These are phyloP conservation scores for Drosophila virilis DNA, from an alignment of 1,140 invertebrate genomes.

Conservation along the genomic window DNA sequence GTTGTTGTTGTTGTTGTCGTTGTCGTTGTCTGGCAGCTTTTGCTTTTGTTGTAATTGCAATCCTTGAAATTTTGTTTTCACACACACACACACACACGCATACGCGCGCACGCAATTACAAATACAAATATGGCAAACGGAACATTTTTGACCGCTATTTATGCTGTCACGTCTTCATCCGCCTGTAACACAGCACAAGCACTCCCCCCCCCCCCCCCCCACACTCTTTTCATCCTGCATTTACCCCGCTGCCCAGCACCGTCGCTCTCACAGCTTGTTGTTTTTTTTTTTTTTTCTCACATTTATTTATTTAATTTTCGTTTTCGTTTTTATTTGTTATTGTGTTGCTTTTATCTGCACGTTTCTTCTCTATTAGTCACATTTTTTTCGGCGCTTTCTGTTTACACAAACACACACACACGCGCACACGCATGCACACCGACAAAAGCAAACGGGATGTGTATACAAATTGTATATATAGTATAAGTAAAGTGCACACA, in stretches of 20 bases:
- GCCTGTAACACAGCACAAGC: neutral
- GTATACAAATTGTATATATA: conserved; percentile 10
- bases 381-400: conserved; percentile 27
- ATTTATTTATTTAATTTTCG: conserved; percentile 59
- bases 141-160: conserved; percentile 48
- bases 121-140: conserved; percentile 41
- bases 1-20: conserved; percentile 31
- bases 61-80: conserved; percentile 65
- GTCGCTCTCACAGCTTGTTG: neutral
- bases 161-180: conserved; percentile 36
- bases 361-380: conserved; percentile 51
- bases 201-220: neutral
- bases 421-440: neutral
- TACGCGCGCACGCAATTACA: conserved; percentile 37
- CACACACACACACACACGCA: conserved; percentile 31
- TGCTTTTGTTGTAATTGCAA: conserved; percentile 70
- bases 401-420: conserved; percentile 25
- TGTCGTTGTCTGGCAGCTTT: conserved; percentile 41
- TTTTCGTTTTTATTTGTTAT: conserved; percentile 39
- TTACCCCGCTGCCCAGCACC: neutral
- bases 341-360: conserved; percentile 40
- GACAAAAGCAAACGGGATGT: conserved; percentile 3
- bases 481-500: conserved; percentile 16
- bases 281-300: conserved; percentile 6
- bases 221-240: conserved; percentile 1